Evolutionary conservation across 2,113 vertebrate genomes (phyloP), one percentile per base, ranked within the genome.

Genomic region (Panurus biarmicus): DNA sequence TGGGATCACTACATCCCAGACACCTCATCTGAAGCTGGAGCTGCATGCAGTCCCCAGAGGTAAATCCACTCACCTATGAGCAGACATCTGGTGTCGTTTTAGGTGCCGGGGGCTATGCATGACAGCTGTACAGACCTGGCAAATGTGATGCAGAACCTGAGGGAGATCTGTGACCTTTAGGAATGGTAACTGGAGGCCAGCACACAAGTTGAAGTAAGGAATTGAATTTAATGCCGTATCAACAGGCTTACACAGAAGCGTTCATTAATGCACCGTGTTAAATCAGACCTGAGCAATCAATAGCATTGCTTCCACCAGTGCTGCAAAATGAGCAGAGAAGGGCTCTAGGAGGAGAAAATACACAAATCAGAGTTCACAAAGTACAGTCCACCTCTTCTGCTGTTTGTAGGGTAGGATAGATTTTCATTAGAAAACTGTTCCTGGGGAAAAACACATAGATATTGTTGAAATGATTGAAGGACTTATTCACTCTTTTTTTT

Each of bases 131-230:
- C 23, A 83, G 21, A 67, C 38, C 64, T 90, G 75, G 54, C 7
- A 93, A 90, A 88, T 31, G 50, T 16, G 23, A 70, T 76, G 51
- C 54, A 92, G 51, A 38, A 80, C 71, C 79, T 92, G 71, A 62
- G 92, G 85, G 85, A 95, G 3, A 62, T 38, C 56, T 90, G 71
- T 77, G 88, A 94, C 85, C 85, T 95, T 94, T 92, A 70, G 35
- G 54, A 85, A 70, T 6, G 23, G 14, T 20, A 70, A 57, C 62
- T 66, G 75, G 36, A 74, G 62, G 44, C 72, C 51, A 66, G 44
- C 17, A 80, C 35, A 66, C 18, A 9, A 14, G 3, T 62, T 89
- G 21, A 58, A 26, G 78, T 6, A 22, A 33, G 28, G 18, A 50
- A 35, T 5, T 80, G 18, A 79, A 45, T 73, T 72, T 54, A 65